These are phyloP conservation scores for Cyanoramphus novaezelandiae DNA, from an alignment of 2,113 vertebrate species.

Conservation along the genomic window DNA sequence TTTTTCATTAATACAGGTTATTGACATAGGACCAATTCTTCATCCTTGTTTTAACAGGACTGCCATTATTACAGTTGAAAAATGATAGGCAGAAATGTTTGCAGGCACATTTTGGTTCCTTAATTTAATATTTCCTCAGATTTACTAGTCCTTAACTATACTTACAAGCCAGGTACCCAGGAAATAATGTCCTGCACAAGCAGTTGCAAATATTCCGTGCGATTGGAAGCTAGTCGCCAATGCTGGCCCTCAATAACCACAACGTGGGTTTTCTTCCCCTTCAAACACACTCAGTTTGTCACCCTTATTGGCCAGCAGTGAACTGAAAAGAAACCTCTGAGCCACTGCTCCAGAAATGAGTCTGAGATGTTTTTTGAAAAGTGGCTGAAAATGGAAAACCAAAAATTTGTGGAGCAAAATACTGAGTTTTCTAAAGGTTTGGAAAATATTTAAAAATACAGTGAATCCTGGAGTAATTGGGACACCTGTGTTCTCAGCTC, in stretches of 20 bases:
- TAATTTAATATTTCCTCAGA: slow-evolving; percentile 32
- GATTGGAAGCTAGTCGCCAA: neutral
- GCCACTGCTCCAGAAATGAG: neutral
- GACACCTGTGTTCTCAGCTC: neutral
- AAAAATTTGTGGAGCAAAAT: neutral
- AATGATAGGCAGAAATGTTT: slow-evolving; percentile 27
- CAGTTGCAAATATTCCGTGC: neutral
- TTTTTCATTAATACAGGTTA: slow-evolving; percentile 59
- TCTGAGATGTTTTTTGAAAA: neutral
- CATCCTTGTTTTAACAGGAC: neutral
- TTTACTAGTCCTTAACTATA: slow-evolving; percentile 40
- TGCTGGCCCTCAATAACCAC: neutral
- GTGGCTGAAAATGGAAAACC: neutral
- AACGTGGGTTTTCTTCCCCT: neutral
- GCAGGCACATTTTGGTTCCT: neutral
- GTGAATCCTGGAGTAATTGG: neutral
- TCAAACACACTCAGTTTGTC: neutral
- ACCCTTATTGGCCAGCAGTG: neutral
- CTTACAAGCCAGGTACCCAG: neutral
- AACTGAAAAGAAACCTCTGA: neutral
- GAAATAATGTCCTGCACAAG: neutral
- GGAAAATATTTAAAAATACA: neutral
- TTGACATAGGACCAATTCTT: slow-evolving; percentile 51
- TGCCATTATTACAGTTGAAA: neutral
- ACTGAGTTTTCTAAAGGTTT: neutral